These are phyloP conservation scores for Trachemys scripta DNA, from an alignment of 2,113 vertebrate species.

Conservation along the genomic window DNA sequence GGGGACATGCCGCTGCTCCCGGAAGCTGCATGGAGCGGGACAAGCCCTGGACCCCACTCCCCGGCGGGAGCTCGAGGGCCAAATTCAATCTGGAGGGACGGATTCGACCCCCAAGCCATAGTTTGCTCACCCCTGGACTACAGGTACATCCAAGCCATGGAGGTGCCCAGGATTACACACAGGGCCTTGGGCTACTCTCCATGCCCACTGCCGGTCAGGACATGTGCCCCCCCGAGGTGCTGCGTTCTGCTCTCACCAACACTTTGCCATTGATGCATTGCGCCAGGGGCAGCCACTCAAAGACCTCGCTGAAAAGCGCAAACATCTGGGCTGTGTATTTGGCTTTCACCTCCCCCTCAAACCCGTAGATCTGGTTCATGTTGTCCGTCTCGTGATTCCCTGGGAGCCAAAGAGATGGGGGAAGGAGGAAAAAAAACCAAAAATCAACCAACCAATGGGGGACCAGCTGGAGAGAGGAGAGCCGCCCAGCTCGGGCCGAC, in stretches of 20 bases:
- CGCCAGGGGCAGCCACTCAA: constrained; percentile 94
- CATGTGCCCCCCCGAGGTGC: fast-evolving
- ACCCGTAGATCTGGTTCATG: constrained; percentile 99
- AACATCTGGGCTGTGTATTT: constrained; percentile 98
- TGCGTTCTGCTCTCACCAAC: constrained; percentile 79
- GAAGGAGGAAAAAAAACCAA: not conserved
- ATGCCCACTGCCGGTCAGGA: fast-evolving
- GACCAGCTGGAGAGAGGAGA: not conserved
- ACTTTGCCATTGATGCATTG: constrained; percentile 94
- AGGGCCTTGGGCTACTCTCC: not conserved
- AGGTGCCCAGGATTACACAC: not conserved
- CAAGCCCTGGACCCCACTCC: too few species aligned
- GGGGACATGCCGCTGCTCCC: too few species aligned
- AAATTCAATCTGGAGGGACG: too few species aligned
- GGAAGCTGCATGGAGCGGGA: too few species aligned
- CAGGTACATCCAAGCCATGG: not conserved
- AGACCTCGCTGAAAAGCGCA: constrained; percentile 95
- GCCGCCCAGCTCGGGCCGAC: not conserved
- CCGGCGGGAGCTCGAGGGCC: too few species aligned
- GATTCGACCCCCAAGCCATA: too few species aligned
- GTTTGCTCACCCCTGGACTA: too few species aligned
- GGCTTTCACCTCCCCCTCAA: constrained; percentile 95
- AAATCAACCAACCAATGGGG: not conserved
- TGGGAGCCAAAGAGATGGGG: constrained; percentile 17
- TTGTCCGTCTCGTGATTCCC: constrained; percentile 98